Conservation (phyloP, 2,797 vertebrate genomes). For the Peromyscus eremicus region DNA sequence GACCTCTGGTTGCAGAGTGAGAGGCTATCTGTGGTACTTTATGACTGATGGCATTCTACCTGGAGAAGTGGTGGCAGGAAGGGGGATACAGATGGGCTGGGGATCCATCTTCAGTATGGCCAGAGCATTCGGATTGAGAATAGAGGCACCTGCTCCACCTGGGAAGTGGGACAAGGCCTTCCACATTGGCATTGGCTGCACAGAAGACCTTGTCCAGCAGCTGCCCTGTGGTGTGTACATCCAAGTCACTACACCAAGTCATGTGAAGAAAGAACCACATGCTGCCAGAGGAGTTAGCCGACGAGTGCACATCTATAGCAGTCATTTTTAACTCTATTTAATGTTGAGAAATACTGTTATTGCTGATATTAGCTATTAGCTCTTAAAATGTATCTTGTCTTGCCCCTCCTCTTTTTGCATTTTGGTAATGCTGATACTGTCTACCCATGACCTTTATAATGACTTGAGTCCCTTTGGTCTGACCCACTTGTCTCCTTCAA, state of each 20-base stretch:
- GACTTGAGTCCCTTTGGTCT: not conserved
- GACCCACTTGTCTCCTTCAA: constrained; percentile 41
- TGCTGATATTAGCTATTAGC: constrained; percentile 6
- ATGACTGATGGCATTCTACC: constrained; percentile 40
- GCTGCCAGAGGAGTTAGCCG: not conserved
- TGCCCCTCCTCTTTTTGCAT: not conserved
- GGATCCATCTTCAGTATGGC: not conserved
- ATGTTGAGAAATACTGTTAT: not conserved
- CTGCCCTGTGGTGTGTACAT: not conserved
- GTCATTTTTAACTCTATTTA: constrained; percentile 3
- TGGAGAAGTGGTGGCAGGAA: constrained; percentile 3
- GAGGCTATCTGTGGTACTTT: not conserved
- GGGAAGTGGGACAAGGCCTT: not conserved
- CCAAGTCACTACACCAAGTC: not conserved
- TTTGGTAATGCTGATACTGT: constrained; percentile 1
- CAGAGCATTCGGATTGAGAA: not conserved
- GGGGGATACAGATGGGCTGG: not conserved
- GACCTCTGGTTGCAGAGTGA: not conserved
- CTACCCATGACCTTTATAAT: constrained; percentile 29
- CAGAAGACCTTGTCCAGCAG: not conserved
- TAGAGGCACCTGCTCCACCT: not conserved
- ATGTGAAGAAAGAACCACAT: not conserved
- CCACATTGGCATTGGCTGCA: no score
- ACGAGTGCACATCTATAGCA: not conserved
- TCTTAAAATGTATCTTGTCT: constrained; percentile 48